Evolutionary conservation across 2,113 vertebrate genomes (phyloP), one percentile per base, ranked within the genome.

Genomic region (Hiodon tergisus): DNA sequence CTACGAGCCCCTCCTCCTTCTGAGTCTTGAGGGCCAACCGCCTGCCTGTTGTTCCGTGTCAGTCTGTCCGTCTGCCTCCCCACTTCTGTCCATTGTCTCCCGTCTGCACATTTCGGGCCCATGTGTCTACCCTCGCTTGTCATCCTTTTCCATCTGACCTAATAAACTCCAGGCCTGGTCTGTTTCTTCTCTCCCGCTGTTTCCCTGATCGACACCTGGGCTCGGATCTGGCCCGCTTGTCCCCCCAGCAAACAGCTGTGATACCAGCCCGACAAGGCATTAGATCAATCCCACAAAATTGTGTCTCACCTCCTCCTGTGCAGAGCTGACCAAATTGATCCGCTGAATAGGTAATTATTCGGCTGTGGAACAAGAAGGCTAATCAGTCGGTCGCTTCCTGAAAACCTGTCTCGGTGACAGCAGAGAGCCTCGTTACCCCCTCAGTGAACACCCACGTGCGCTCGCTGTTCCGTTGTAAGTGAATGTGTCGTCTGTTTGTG

Each of bases 1-100:
- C 31, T 31, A 31, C 31, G 31, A 31, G 31, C 8, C 4, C 11
- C 10, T 9, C 13, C 14, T 58, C 3, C 14, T 14, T 58, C 46
- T 68, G 16, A 14, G 6, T 53, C 11, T 8, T 6, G 2, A 58
- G 63, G 7, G 14, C 53, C 53, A 17, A 14, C 13, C 5, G 10
- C 52, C 53, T 74, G 71, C 4, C 67, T 71, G 75, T 76, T 50
- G 6, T 16, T 63, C 50, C 16, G 17, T 53, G 16, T 31, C 59
- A 11, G 7, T 63, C 68, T 53, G 46, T 70, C 48, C 6, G 4
- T 54, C 3, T 51, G 9, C 57, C 67, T 62, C 13, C 62, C 61
- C 46, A 61, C 59, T 53, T 67, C 8, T 9, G 17, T 8, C 13
- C 46, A 9, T 47, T 11, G 4, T 31, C 9, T 63, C 31, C 31